Percentiles rank a stretch among this genome's conserved stretches.
Evolutionary conservation across 2,888 invertebrate species (phyloP).

Genomic region (Sphaerophoria rueppellii): DNA sequence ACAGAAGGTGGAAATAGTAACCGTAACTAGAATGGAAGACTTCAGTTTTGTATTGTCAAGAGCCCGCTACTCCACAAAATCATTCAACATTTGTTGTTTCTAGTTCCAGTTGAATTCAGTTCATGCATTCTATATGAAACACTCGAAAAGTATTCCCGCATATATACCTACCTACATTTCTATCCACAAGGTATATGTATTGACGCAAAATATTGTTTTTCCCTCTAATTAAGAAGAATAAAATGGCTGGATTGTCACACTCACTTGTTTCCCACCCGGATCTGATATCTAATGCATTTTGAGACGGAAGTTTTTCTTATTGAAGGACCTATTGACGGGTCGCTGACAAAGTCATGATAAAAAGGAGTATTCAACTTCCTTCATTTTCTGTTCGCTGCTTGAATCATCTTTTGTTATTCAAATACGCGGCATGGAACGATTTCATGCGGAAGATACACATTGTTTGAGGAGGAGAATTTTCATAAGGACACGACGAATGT

Average conservation of each 20-base stretch:
- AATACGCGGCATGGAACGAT: conserved; percentile 32
- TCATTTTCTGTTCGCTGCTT: not conserved
- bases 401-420: conserved; percentile 51
- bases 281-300: not conserved
- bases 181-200: too few species aligned
- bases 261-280: not conserved
- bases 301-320: conserved; percentile 55
- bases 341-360: conserved; percentile 69
- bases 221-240: conserved; percentile 62
- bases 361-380: conserved; percentile 30
- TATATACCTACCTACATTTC: too few species aligned
- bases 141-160: too few species aligned
- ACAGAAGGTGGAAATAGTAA: not conserved
- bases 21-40: not conserved
- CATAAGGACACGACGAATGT: not conserved
- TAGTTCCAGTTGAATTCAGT: not conserved
- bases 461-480: conserved; percentile 7
- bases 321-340: conserved; percentile 64
- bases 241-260: conserved; percentile 6
- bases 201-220: conserved; percentile 45
- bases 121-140: not conserved
- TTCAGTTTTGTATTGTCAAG: not conserved
- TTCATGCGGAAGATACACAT: conserved; percentile 9
- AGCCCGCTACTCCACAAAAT: too few species aligned
- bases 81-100: too few species aligned